Evolutionary conservation across 64 coral and sea anemone genomes (phyloP).

Genomic region (Pocillopora damicornis): DNA sequence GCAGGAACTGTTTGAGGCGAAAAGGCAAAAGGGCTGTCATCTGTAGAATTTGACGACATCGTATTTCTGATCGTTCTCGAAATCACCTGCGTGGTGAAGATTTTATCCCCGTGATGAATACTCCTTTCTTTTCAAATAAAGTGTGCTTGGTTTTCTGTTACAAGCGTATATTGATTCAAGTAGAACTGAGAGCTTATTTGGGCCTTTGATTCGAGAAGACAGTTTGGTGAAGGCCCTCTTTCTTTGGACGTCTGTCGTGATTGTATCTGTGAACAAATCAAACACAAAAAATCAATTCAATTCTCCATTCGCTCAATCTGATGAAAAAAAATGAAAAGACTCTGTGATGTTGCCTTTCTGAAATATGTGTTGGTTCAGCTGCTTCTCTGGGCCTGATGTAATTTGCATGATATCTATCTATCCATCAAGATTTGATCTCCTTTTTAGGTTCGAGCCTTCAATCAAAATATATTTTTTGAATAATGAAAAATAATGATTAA

Average conservation of each 20-base stretch:
- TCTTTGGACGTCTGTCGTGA: not conserved
- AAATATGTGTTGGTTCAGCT: not conserved
- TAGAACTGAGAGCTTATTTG: not conserved
- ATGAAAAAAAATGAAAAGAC: not conserved
- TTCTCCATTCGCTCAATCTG: not conserved
- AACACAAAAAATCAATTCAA: not conserved
- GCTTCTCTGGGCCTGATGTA: not conserved
- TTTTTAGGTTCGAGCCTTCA: not conserved
- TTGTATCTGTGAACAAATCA: not conserved
- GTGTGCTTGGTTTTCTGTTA: not conserved
- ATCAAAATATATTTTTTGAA: not conserved
- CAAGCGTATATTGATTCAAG: not conserved
- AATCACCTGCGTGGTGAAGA: not conserved
- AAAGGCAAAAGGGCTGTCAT: not conserved
- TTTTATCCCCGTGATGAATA: not conserved
- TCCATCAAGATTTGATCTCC: not conserved
- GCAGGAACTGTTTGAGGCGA: conserved; percentile 12
- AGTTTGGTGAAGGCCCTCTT: not conserved
- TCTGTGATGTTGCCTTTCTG: not conserved
- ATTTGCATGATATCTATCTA: not conserved
- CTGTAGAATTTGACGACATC: not conserved
- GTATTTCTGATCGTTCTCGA: not conserved
- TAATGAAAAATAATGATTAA: not conserved
- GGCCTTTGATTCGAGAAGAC: not conserved
- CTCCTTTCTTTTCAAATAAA: not conserved